A percentile compares a stretch with the other conserved stretches of the same genome.
These are phyloP conservation scores for Pangasius macronema DNA, from an alignment of 2,797 vertebrate species.

Conservation along the genomic window DNA sequence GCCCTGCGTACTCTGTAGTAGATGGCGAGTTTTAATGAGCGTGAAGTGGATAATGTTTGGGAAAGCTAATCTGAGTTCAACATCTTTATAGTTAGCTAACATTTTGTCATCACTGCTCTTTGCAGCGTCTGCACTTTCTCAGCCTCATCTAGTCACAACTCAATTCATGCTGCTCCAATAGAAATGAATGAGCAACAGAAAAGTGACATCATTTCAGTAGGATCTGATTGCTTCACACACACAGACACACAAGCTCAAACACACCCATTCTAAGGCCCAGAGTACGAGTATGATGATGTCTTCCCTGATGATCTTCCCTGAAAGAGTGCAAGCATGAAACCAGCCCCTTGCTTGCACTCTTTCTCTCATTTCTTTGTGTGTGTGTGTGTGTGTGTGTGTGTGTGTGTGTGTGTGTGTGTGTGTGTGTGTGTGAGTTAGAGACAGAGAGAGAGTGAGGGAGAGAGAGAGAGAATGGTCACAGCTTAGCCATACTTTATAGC, in stretches of 20 bases:
- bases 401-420: background rate
- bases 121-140: background rate
- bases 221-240: conserved; percentile 33
- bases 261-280: background rate
- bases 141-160: conserved; percentile 9
- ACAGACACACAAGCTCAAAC: background rate
- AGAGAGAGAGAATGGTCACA: background rate
- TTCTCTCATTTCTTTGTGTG: background rate
- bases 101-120: background rate
- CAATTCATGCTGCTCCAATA: conserved; percentile 44
- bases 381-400: background rate
- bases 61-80: background rate
- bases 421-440: background rate
- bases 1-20: background rate
- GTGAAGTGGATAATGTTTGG: background rate
- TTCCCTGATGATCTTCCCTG: conserved; percentile 19
- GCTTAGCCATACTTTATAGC: background rate
- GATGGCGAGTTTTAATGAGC: background rate
- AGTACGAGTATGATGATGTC: conserved; percentile 59
- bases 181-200: conserved; percentile 44
- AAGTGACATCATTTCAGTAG: conserved; percentile 49
- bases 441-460: background rate
- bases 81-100: background rate
- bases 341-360: conserved; percentile 55
- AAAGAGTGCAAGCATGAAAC: conserved; percentile 1